Percentiles rank a stretch among this genome's conserved stretches.
Conservation (phyloP, 2,113 vertebrate species). For the Octodon degus region DNA sequence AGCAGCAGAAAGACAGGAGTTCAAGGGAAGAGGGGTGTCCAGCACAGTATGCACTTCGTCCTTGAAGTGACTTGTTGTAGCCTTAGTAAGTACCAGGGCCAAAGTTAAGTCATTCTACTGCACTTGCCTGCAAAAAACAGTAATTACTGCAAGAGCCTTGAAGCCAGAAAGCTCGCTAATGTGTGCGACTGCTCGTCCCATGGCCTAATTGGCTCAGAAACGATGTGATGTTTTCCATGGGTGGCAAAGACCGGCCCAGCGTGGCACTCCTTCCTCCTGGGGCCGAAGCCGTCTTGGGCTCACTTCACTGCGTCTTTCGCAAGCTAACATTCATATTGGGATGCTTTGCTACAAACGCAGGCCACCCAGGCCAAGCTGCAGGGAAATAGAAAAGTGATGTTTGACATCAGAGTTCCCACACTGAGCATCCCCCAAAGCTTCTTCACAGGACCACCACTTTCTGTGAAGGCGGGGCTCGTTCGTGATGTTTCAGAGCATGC, state of each 20-base stretch:
- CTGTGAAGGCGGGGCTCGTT: neutral
- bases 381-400: neutral
- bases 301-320: neutral
- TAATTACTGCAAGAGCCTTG: neutral
- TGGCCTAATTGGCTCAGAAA: neutral
- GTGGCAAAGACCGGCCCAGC: neutral
- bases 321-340: neutral
- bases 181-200: constrained; percentile 13
- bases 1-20: neutral
- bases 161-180: neutral
- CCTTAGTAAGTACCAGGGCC: neutral
- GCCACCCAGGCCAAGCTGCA: neutral
- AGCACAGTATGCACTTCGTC: neutral
- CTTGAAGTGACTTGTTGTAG: neutral
- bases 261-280: neutral
- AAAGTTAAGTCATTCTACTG: neutral
- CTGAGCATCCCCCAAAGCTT: fast-evolving
- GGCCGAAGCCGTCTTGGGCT: neutral
- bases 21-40: neutral
- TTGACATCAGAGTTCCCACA: neutral
- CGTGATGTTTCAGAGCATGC: neutral
- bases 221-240: neutral
- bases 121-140: neutral
- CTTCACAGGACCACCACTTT: neutral
- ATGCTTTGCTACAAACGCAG: neutral